These are phyloP conservation scores for Paradisaea rubra DNA, from an alignment of 2,113 vertebrate species.

Conservation along the genomic window DNA sequence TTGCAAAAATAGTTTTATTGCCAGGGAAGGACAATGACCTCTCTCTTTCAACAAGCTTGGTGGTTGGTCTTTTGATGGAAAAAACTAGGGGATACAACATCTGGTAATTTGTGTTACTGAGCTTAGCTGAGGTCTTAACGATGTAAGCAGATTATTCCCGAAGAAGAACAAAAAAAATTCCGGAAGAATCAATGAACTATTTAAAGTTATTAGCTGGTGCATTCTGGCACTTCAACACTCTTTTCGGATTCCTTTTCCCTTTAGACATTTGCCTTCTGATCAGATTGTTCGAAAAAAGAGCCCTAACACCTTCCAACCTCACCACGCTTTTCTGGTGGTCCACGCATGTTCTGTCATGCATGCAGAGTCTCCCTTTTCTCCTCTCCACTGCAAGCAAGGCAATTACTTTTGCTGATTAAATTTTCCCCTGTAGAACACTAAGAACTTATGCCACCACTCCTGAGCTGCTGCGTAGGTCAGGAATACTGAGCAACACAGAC, in stretches of 20 bases:
- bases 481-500: neutral
- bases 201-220: slow-evolving; percentile 78
- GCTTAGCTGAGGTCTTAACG: slow-evolving; percentile 89
- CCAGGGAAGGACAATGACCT: slow-evolving; percentile 78
- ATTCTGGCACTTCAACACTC: slow-evolving; percentile 72
- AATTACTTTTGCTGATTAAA: slow-evolving; percentile 80
- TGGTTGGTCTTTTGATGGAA: slow-evolving; percentile 81
- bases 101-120: slow-evolving; percentile 96
- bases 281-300: slow-evolving; percentile 70
- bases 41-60: slow-evolving; percentile 83
- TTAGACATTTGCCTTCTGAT: slow-evolving; percentile 70
- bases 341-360: slow-evolving; percentile 61
- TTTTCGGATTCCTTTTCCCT: slow-evolving; percentile 70
- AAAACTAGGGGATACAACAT: slow-evolving; percentile 85
- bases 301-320: slow-evolving; percentile 58
- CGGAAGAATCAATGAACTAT: slow-evolving; percentile 81
- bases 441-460: slow-evolving; percentile 32
- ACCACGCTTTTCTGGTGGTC: slow-evolving; percentile 72
- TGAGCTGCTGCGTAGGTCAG: neutral
- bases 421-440: slow-evolving; percentile 75
- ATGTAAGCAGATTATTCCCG: slow-evolving; percentile 97
- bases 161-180: slow-evolving; percentile 81
- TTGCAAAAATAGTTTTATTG: slow-evolving; percentile 90
- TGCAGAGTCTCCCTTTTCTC: slow-evolving; percentile 17
- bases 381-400: slow-evolving; percentile 55